Evolutionary conservation across 2,797 vertebrate species (phyloP).

Genomic region (Aeoliscus strigatus): DNA sequence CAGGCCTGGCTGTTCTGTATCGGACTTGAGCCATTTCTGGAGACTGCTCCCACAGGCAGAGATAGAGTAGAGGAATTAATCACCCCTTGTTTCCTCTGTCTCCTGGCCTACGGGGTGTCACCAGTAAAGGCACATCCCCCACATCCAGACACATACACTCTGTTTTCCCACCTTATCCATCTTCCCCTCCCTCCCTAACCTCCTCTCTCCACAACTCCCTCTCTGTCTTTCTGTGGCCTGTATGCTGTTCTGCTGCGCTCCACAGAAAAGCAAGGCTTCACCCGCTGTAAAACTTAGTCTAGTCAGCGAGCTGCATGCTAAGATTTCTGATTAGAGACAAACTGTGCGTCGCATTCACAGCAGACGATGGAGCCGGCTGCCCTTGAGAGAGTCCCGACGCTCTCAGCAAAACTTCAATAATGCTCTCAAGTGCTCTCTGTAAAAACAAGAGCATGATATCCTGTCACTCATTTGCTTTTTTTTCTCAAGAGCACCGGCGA

Average conservation of each 20-base stretch:
- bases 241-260: conserved; percentile 46
- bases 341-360: conserved; percentile 8
- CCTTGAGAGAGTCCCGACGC: conserved; percentile 42
- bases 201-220: too few relatives aligned
- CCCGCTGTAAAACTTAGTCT: conserved; percentile 31
- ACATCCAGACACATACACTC: conserved; percentile 42
- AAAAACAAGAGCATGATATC: conserved; percentile 46
- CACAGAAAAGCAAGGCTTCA: conserved; percentile 47
- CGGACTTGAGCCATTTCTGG: conserved; percentile 34
- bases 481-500: conserved; percentile 8
- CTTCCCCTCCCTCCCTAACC: conserved; percentile 44
- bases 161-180: conserved; percentile 53
- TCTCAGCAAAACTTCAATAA: conserved; percentile 45
- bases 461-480: conserved; percentile 40
- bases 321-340: conserved; percentile 51
- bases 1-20: conserved; percentile 32
- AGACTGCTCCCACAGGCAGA: conserved; percentile 46
- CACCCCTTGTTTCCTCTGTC: conserved; percentile 69
- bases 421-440: conserved; percentile 45
- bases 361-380: conserved; percentile 37
- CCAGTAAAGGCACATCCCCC: conserved; percentile 40
- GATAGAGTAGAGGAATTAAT: conserved; percentile 71
- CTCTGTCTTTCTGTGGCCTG: conserved; percentile 37
- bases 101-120: conserved; percentile 49
- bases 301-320: conserved; percentile 43